These are phyloP conservation scores for Nomada flava DNA, from an alignment of 2,888 invertebrate genomes.

Conservation along the genomic window DNA sequence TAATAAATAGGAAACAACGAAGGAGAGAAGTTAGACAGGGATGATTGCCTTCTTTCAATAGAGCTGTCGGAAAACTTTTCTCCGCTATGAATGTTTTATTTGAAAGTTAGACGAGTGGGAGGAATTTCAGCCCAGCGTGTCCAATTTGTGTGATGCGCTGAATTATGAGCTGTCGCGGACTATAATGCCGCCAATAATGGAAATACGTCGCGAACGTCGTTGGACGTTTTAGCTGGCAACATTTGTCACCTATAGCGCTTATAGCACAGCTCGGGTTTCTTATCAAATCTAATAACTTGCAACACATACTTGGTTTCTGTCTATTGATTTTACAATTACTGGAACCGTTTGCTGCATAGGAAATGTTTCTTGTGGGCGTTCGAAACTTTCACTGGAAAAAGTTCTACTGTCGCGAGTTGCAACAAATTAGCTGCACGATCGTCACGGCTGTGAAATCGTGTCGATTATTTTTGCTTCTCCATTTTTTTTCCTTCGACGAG, in stretches of 20 bases:
- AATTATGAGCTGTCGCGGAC: neutral
- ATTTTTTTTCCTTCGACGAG: slow-evolving; percentile 15
- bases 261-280: slow-evolving; percentile 6
- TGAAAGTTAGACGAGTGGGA: neutral
- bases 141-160: neutral
- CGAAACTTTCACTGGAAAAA: neutral
- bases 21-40: neutral
- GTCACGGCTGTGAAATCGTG: neutral
- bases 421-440: neutral
- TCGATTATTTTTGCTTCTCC: neutral
- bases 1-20: slow-evolving; percentile 21
- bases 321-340: slow-evolving; percentile 44
- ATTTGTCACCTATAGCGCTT: slow-evolving; percentile 8
- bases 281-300: slow-evolving; percentile 18
- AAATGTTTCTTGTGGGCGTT: neutral
- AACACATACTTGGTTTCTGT: slow-evolving; percentile 4
- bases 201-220: neutral
- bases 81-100: neutral
- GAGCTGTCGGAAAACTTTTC: neutral
- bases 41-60: neutral
- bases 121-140: neutral
- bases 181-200: too few relatives aligned
- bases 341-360: neutral
- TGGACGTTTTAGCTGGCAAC: neutral
- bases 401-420: too few relatives aligned